phyloP scores from a whole-genome alignment of 2,113 vertebrate genomes.

The Hypomesus transpacificus region DNA sequence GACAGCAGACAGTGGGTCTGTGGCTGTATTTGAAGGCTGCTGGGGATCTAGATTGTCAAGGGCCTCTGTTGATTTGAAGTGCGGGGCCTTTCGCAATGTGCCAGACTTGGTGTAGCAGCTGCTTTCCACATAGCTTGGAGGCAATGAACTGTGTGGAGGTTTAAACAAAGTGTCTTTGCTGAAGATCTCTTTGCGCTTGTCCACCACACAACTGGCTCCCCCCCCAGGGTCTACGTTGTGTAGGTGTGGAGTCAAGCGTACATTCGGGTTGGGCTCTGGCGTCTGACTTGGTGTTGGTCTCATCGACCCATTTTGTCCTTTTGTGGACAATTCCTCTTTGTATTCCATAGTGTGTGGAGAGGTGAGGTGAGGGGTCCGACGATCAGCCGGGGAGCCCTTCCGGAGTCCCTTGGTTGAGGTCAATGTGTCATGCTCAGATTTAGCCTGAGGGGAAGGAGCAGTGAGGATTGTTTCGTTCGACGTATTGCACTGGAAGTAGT shows the following conservation, averaged over 20 bases:
- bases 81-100: conserved; percentile 90
- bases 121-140: conserved; percentile 81
- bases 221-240: conserved; percentile 80
- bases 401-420: conserved; percentile 87
- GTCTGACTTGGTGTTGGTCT: conserved; percentile 76
- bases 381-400: conserved; percentile 85
- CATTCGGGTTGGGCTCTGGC: conserved; percentile 82
- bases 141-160: conserved; percentile 90
- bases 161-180: conserved; percentile 99
- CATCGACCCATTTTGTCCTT: conserved; percentile 74
- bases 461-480: conserved; percentile 96
- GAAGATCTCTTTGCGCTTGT: conserved; percentile 98
- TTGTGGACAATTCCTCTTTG: conserved; percentile 84
- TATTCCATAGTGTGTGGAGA: conserved; percentile 82
- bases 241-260: conserved; percentile 88
- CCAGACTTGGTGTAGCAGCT: conserved; percentile 87
- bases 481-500: conserved; percentile 99
- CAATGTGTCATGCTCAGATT: conserved; percentile 88
- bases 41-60: conserved; percentile 90
- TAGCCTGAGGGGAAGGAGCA: conserved; percentile 89
- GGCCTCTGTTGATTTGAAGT: conserved; percentile 85
- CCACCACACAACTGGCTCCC: conserved; percentile 73
- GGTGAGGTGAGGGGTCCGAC: conserved; percentile 83
- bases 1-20: conserved; percentile 77
- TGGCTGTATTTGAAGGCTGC: conserved; percentile 80